Base-by-base conservation (phyloP, 2,113 vertebrate species). In the Cheirogaleus medius region DNA sequence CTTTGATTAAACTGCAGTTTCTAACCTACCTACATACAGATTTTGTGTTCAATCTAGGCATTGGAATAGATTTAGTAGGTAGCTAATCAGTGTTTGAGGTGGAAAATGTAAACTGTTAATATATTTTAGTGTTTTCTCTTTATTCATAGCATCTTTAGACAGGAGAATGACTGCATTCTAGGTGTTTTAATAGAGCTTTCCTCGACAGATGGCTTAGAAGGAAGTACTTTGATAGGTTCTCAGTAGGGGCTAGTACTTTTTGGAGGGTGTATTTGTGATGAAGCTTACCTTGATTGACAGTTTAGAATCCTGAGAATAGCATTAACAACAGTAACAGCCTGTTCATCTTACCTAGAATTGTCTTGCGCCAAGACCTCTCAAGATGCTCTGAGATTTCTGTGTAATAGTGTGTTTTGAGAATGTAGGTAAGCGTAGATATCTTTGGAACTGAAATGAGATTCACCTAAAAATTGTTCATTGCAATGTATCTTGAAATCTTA, bases 181-280 rank as follows among this genome's bases (percentile, higher is more conserved):
- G 71, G 94, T 95, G 94, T 94, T 95, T 95, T 76, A 71, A 60
- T 86, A 85, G 90, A 54, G 66, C 66, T 95, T 97, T 97, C 90
- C 76, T 85, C 74, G 95, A 90, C 95, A 97, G 93, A 97, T 97
- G 96, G 93, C 80, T 92, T 80, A 90, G 64, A 84, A 97, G 96
- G 97, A 97, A 94, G 92, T 95, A 60, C 64, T 97, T 93, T 90
- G 92, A 76, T 97, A 92, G 96, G 60, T 93, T 96, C 92, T 95
- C 97, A 92, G 96, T 82, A 93, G 97, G 95, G 96, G 56, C 74
- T 97, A 32, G 76, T 92, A 58, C 68, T 86, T 97, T 95, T 84
- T 95, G 83, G 94, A 96, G 56, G n/a, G 74, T 94, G 18, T 97
- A 42, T 92, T 90, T 97, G 87, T 7, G 49, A 73, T 83, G 90